These are phyloP conservation scores for Cherax destructor DNA, from an alignment of 1,140 invertebrate species.

Conservation along the genomic window DNA sequence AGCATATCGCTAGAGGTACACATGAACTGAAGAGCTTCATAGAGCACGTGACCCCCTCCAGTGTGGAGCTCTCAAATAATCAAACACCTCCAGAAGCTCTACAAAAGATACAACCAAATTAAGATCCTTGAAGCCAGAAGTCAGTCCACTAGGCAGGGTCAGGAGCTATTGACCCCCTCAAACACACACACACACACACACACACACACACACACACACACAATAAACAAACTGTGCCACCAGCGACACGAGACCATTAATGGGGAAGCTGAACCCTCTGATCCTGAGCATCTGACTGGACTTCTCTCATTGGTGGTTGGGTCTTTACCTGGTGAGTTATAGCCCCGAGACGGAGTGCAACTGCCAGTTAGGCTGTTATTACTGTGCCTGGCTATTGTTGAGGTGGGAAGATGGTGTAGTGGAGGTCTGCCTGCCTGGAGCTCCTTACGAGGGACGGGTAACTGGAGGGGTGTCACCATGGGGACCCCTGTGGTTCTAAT, in stretches of 20 bases:
- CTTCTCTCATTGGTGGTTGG: constrained; percentile 1
- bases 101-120: too few relatives aligned
- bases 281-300: neutral
- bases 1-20: too few relatives aligned
- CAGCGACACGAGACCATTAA: neutral
- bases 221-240: neutral
- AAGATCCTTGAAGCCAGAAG: too few relatives aligned
- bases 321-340: neutral
- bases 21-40: too few relatives aligned
- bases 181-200: neutral
- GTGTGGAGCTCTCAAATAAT: too few relatives aligned
- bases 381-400: neutral
- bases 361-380: neutral
- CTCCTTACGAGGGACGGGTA: too few relatives aligned
- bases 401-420: neutral
- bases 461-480: too few relatives aligned
- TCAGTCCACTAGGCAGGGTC: too few relatives aligned
- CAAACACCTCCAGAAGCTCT: too few relatives aligned
- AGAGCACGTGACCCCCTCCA: too few relatives aligned
- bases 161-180: too few relatives aligned
- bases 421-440: neutral
- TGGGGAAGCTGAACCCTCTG: neutral
- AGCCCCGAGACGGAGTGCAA: neutral
- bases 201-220: neutral
- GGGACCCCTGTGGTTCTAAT: too few relatives aligned